Base-by-base conservation (phyloP, 2,113 vertebrate genomes). In the Meleagris gallopavo region DNA sequence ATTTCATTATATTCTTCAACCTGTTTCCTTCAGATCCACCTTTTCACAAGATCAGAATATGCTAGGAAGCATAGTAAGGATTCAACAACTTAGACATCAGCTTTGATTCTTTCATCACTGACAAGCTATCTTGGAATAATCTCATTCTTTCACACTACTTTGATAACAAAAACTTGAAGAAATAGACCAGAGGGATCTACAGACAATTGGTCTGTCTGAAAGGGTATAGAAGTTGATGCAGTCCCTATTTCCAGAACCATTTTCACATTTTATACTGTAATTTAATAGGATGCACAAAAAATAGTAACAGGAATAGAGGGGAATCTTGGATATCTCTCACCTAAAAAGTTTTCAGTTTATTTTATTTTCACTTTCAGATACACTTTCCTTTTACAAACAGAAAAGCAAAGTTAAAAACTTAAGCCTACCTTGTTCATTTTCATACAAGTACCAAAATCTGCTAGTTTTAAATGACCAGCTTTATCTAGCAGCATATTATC, bases 381-480 rank as follows among this genome's bases (percentile, higher is more conserved):
- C 3, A 66, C 46, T 48, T 67, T 69, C 34, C 79, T 58, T 77
- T 66, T 38, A 95, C 50, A 95, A 93, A 90, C 41, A 86, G 19
- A 48, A 96, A 95, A 95, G 40, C 1, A 1, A 83, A 82, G 78
- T 95, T 66, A 60, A 74, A 95, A 94, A 38, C 15, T 57, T 64
- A 76, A 62, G 92, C 86, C 95, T 98, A 99, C 99, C 99, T 99
- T 99, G 96, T 99, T 99, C 99, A 99, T 99, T 98, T 99, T 99
- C 99, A 99, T 99, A 96, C 99, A 99, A 98, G 99, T 99, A 97
- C 99, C 99, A 98, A 99, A 99, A 97, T 99, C 99, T 82, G 99
- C 99, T 95, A 99, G 98, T 97, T 99, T 99, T 96, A 99, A 98
- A 98, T 99, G 99, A 92, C 99, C 99, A 94, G 98, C 97, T 98